Evolutionary conservation across 2,113 vertebrate species (phyloP).

Genomic region (Phalacrocorax pelagicus): DNA sequence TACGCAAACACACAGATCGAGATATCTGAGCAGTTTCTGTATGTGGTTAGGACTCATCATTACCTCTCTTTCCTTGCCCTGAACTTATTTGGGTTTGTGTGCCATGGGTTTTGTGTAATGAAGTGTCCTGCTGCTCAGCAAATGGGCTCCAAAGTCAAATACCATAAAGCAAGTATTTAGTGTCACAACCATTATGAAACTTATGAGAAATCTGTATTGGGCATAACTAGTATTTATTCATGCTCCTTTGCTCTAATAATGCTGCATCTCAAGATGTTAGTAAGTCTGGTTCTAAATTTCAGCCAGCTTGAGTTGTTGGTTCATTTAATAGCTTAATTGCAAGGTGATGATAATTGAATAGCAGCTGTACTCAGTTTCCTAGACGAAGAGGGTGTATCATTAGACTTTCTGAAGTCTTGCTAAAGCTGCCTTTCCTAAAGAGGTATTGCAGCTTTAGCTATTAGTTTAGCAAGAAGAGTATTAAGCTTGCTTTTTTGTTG

Average conservation of each 20-base stretch:
- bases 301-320: neutral
- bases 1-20: neutral
- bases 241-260: neutral
- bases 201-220: neutral
- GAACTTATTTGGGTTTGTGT: neutral
- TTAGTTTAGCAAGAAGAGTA: neutral
- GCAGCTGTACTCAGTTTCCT: neutral
- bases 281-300: neutral
- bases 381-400: neutral
- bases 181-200: neutral
- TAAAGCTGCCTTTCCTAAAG: neutral
- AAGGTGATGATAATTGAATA: conserved; percentile 33
- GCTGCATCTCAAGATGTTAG: neutral
- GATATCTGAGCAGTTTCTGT: neutral
- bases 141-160: neutral
- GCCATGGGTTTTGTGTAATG: neutral
- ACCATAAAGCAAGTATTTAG: neutral
- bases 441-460: neutral
- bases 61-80: neutral
- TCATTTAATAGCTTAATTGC: conserved; percentile 31
- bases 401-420: neutral
- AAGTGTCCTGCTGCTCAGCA: neutral
- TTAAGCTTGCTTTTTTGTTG: neutral
- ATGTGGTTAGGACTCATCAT: neutral
- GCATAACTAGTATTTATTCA: neutral